Evolutionary conservation across 2,113 vertebrate species (phyloP).

Genomic region (Ellobius talpinus): DNA sequence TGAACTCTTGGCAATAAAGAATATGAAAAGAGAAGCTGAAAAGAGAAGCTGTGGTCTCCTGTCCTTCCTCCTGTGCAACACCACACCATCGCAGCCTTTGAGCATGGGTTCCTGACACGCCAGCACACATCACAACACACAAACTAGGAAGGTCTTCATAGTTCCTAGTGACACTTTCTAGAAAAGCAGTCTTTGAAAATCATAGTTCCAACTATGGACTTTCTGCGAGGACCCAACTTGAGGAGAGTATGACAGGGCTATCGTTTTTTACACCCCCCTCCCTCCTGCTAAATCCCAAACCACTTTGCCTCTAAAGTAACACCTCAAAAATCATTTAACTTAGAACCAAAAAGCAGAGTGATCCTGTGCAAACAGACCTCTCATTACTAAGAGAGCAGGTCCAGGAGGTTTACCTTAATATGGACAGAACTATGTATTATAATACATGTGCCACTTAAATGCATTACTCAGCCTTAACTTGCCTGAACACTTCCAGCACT

Average conservation of each 20-base stretch:
- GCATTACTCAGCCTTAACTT: conserved; percentile 53
- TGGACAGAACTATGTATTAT: conserved; percentile 18
- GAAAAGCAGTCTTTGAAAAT: background rate
- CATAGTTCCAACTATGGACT: background rate
- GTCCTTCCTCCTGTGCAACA: background rate
- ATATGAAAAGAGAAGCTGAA: conserved; percentile 78
- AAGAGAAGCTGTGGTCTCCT: conserved; percentile 62
- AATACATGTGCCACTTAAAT: background rate
- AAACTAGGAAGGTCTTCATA: background rate
- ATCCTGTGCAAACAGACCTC: conserved; percentile 3
- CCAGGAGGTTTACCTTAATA: conserved; percentile 60
- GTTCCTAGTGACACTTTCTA: background rate
- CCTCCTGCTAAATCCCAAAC: background rate
- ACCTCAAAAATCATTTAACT: conserved; percentile 3
- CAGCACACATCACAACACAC: no score
- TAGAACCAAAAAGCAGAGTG: background rate
- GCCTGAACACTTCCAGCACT: conserved; percentile 28
- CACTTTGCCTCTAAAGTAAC: background rate
- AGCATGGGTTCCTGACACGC: background rate
- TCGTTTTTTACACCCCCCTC: background rate
- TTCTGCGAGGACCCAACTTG: background rate
- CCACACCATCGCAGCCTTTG: no score
- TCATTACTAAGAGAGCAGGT: conserved; percentile 8
- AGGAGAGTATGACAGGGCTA: background rate
- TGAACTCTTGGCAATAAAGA: conserved; percentile 90